phyloP scores from a whole-genome alignment of 1,140 invertebrate species.

The Eriosoma lanigerum region DNA sequence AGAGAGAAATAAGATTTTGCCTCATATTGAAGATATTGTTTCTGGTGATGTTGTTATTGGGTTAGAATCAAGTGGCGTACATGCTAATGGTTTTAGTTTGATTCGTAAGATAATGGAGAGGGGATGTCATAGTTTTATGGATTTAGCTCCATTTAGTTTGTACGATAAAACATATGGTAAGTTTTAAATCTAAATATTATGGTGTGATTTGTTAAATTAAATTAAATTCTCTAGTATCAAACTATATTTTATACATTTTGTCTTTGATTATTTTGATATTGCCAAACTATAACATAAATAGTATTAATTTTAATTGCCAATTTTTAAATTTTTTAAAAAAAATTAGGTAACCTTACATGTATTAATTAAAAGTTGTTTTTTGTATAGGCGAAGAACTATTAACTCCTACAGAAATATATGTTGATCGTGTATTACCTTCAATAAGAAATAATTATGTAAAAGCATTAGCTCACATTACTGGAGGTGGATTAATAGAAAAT shows the following conservation, averaged over 20 bases:
- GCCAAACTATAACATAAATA: too few relatives aligned
- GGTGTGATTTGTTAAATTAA: neutral
- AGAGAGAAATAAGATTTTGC: constrained; percentile 72
- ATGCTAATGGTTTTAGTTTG: constrained; percentile 96
- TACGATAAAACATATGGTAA: constrained; percentile 61
- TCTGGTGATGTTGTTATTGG: constrained; percentile 84
- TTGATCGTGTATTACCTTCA: constrained; percentile 72
- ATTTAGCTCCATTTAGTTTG: constrained; percentile 82
- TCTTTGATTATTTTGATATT: too few relatives aligned
- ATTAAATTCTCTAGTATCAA: too few relatives aligned
- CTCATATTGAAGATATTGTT: constrained; percentile 63
- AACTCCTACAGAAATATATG: constrained; percentile 90
- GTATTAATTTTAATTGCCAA: too few relatives aligned
- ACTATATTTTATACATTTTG: too few relatives aligned
- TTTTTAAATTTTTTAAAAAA: neutral
- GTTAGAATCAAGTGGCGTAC: constrained; percentile 84
- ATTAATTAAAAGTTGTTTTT: neutral
- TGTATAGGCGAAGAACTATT: constrained; percentile 80
- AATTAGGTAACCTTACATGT: neutral
- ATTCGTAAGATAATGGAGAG: constrained; percentile 79
- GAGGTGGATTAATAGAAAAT: constrained; percentile 91
- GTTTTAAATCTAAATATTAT: constrained; percentile 41
- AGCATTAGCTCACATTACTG: constrained; percentile 93
- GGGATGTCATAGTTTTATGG: constrained; percentile 65
- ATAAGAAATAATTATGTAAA: constrained; percentile 76